Evolutionary conservation across 2,888 invertebrate genomes (phyloP).

Genomic region (Neoaliturus tenellus): DNA sequence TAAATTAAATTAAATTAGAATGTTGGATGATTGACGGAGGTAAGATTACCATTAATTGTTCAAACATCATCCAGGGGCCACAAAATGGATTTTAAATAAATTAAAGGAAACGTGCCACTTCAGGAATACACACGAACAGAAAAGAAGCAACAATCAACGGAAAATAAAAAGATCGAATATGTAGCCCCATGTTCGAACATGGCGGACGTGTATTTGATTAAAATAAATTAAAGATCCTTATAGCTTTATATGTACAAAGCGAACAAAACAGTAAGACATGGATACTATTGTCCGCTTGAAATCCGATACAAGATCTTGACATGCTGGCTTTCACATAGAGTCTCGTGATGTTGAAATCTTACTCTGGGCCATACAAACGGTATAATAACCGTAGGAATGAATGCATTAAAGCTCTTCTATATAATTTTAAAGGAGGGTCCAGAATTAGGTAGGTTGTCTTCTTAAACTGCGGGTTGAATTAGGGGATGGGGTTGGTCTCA

Average conservation of each 20-base stretch:
- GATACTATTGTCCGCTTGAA: background rate
- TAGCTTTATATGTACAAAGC: background rate
- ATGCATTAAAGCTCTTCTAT: background rate
- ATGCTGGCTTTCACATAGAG: background rate
- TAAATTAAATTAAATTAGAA: no score
- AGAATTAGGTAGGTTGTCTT: background rate
- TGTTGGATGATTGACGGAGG: no score
- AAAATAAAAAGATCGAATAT: no score
- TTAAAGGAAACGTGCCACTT: no score
- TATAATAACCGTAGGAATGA: background rate
- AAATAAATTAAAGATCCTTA: no score
- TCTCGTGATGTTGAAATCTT: background rate
- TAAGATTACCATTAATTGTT: no score
- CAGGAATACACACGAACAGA: no score
- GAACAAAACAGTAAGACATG: background rate
- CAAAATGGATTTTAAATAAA: no score
- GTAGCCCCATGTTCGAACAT: no score
- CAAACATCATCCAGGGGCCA: no score
- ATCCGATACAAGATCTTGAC: background rate
- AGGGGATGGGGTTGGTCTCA: background rate
- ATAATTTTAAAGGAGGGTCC: background rate
- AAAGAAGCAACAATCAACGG: no score
- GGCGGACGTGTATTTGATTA: no score
- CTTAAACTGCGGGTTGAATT: background rate
- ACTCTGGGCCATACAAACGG: background rate